phyloP scores from a whole-genome alignment of 2,113 vertebrate species.

The Bos taurus region ARS-UCD2.0 NC_037343.1:48326001-48326500 shows the following conservation, averaged over 20 bases:
- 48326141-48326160: background rate
- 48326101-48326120: background rate
- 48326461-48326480: too few relatives aligned
- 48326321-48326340: background rate
- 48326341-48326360: background rate
- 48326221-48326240: background rate
- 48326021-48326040: background rate
- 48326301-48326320: background rate
- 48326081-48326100: background rate
- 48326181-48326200: background rate
- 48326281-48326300: background rate
- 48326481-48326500: rapidly evolving
- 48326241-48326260: background rate
- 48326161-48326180: background rate
- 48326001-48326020: background rate
- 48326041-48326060: background rate
- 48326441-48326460: background rate
- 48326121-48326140: background rate
- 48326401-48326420: background rate
- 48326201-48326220: background rate
- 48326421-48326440: background rate
- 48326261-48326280: background rate
- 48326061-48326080: background rate
- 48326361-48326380: background rate
- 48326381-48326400: background rate